phyloP scores from a whole-genome alignment of 30 jellyfish, hydroid and myxozoan species.

The Aurelia aurita region DNA sequence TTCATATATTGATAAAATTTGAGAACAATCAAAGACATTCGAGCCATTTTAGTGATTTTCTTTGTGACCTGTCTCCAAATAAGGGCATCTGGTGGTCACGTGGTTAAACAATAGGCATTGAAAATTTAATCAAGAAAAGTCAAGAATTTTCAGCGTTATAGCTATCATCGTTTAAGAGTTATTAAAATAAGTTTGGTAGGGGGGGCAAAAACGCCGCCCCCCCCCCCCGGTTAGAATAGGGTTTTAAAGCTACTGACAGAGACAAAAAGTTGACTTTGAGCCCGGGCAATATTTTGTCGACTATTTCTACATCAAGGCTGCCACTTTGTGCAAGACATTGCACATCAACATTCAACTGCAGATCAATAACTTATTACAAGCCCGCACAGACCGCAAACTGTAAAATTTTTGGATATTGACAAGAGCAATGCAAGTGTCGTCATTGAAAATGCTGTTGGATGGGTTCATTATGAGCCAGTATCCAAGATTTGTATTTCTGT shows the following conservation, averaged over 20 bases:
- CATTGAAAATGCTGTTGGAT: conserved; percentile 5
- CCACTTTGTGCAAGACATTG: conserved; percentile 37
- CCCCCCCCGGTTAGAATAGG: too few species aligned
- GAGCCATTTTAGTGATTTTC: too few species aligned
- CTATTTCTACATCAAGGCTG: neutral
- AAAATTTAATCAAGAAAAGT: too few species aligned
- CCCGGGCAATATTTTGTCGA: neutral
- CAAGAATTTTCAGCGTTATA: too few species aligned
- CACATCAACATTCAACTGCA: conserved; percentile 3
- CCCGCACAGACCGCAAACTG: conserved; percentile 14
- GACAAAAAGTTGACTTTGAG: conserved; percentile 14
- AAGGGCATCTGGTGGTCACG: too few species aligned
- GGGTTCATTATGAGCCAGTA: conserved; percentile 58
- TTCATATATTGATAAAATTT: too few species aligned
- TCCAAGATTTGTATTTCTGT: conserved; percentile 40
- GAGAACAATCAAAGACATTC: too few species aligned
- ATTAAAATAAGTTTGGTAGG: too few species aligned
- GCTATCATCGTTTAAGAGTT: too few species aligned
- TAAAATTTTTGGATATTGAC: neutral
- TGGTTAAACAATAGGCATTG: too few species aligned
- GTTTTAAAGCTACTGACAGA: conserved; percentile 39
- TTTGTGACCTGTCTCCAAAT: too few species aligned
- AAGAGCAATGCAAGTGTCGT: neutral
- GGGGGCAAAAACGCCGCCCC: too few species aligned
- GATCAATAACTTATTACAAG: conserved; percentile 43